Evolutionary conservation across 2,113 vertebrate genomes (phyloP), one percentile per base, ranked within the genome.

Genomic region (Scartelaos histophorus): DNA sequence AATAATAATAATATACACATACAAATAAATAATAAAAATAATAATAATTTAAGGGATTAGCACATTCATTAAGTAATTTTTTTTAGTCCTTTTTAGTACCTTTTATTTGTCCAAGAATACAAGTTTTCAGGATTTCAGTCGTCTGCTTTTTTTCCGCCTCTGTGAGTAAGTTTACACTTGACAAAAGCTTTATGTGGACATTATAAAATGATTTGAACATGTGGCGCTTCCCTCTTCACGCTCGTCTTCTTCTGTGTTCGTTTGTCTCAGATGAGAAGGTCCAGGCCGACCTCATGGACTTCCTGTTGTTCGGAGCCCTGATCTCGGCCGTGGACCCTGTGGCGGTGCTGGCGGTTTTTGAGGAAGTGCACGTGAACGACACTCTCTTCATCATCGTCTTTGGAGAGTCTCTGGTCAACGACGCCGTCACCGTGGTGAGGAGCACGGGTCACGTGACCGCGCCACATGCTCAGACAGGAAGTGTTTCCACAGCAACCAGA

Each of bases 301-400:
- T 98, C 93, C 91, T 99, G 91, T 87, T 99, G 53, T 99, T 99
- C 0, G 97, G 97, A 9, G 96, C 96, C 19, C 81, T 99, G 85
- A 98, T 98, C 89, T 98, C 97, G 0, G 97, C 97, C 0, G 97
- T 99, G 66, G 97, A 99, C 79, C 97, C 97, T 0, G 97, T 99
- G 79, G 97, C 97, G 0, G 96, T 99, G 70, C 66, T 99, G 71
- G 96, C 97, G 0, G 96, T 99, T 73, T 99, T 98, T 0, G 97
- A 99, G 87, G 97, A 99, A 79, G 97, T 99, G 34, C 97, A 99
- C 0, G 94, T 98, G 78, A 99, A 99, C 0, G 97, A 99, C 82
- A 97, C 92, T 2, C 95, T 99, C 66, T 98, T 99, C 91, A 99
- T 99, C 91, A 99, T 99, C 1, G 97, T 99, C 67, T 98, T 99